Evolutionary conservation across 1,140 invertebrate genomes (phyloP), one percentile per base, ranked within the genome.

Genomic region (Phocides pigmalion): DNA sequence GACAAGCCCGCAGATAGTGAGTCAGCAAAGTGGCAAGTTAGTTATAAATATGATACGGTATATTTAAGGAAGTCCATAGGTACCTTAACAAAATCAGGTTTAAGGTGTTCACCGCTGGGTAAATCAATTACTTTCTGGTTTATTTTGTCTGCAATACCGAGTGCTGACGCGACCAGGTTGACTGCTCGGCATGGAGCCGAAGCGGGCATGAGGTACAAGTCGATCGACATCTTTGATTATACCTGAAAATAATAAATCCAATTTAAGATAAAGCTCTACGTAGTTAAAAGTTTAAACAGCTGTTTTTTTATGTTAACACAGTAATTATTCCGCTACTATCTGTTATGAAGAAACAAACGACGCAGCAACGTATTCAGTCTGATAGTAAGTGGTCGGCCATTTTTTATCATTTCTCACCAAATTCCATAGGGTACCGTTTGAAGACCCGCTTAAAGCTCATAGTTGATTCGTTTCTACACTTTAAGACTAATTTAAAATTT

Each of bases 61-160:
- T n/a, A n/a, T n/a, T n/a, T n/a, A 41, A 6, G 1, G 15, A 15
- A 8, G 15, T 12, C 6, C 5, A 15, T 14, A 20, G 28, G 15
- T 91, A 95, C 95, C 89, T 95, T 95, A 2, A 95, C 1, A 75
- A 93, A 96, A 74, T 96, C 94, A 0, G 95, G 94, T 54, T 88
- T 94, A 61, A 93, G 74, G 25, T 95, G 93, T 65, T 95, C 95
- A 2, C 93, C 92, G 0, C 80, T 76, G 67, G 92, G 70, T 1
- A 96, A 72, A 72, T 95, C 91, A 0, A 93, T n/a, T 37, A 16
- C 39, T 14, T 4, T 78, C 6, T 92, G 69, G 74, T 94, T 94
- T 16, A 95, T 74, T 73, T 96, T 95, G 8, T 96, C 71, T 17
- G 95, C 92, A 15, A 97, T 76, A 9, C 94, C 95, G 1, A 97